Evolutionary conservation across 2,888 invertebrate genomes (phyloP).

Genomic region (Conchocele bisecta): DNA sequence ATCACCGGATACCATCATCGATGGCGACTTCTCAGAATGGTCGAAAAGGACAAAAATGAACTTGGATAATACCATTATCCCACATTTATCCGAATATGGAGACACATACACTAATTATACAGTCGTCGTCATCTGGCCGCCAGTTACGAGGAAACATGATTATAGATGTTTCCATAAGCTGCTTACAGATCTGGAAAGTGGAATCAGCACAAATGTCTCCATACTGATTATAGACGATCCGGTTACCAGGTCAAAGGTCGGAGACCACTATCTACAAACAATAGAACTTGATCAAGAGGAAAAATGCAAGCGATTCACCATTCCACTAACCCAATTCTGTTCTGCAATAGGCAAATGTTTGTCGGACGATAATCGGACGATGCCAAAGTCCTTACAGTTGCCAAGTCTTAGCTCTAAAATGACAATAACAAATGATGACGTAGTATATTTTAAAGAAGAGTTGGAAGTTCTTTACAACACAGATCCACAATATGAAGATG

Average conservation of each 20-base stretch:
- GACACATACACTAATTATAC: conserved; percentile 46
- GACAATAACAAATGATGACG: conserved; percentile 32
- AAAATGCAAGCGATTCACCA: too few relatives aligned
- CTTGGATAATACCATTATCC: conserved; percentile 19
- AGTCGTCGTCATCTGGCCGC: conserved; percentile 54
- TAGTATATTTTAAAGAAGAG: conserved; percentile 53
- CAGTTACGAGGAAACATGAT: conserved; percentile 28
- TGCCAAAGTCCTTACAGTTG: conserved; percentile 25
- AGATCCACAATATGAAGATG: conserved; percentile 24
- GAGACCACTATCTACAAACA: too few relatives aligned
- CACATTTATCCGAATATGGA: conserved; percentile 35
- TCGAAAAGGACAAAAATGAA: conserved; percentile 28
- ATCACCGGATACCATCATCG: conserved; percentile 36
- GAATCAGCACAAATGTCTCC: too few relatives aligned
- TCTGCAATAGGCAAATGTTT: too few relatives aligned
- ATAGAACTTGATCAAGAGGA: background rate
- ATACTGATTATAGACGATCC: too few relatives aligned
- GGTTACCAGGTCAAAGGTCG: too few relatives aligned
- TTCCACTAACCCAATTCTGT: too few relatives aligned
- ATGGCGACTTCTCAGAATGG: conserved; percentile 9
- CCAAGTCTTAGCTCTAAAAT: background rate
- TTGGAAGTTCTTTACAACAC: conserved; percentile 54
- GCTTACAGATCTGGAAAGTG: background rate
- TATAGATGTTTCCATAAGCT: conserved; percentile 4
- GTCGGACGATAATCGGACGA: too few relatives aligned